Percentiles rank a stretch among this genome's conserved stretches.
These are phyloP conservation scores for Eupithecia subfuscata DNA, from an alignment of 2,888 invertebrate species.

Conservation along the genomic window DNA sequence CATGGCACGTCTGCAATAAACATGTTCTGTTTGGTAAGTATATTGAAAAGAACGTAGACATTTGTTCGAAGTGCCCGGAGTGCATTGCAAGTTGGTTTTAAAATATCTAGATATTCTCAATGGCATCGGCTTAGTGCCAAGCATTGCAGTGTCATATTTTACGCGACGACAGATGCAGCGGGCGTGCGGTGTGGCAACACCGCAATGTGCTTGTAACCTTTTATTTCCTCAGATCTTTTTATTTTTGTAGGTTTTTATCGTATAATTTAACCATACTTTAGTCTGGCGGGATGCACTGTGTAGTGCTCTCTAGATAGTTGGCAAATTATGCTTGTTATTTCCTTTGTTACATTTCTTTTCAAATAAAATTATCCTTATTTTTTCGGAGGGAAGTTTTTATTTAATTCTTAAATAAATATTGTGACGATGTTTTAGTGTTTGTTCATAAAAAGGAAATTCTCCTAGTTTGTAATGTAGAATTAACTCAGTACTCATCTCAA, in stretches of 20 bases:
- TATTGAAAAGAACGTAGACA: background rate
- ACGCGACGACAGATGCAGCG: constrained; percentile 60
- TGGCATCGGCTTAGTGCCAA: constrained; percentile 64
- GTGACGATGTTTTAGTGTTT: background rate
- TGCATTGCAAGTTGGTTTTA: constrained; percentile 23
- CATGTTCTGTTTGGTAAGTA: background rate
- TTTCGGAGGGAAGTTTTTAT: background rate
- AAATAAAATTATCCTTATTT: background rate
- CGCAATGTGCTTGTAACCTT: constrained; percentile 24
- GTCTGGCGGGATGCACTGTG: constrained; percentile 8
- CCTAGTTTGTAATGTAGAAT: background rate
- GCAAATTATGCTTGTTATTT: constrained; percentile 14
- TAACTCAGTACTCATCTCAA: background rate
- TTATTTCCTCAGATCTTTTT: constrained; percentile 14
- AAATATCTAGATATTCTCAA: constrained; percentile 37
- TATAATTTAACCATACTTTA: constrained; percentile 15
- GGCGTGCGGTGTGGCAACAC: constrained; percentile 16
- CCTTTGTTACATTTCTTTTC: constrained; percentile 12
- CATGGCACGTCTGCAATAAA: background rate
- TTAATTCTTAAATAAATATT: background rate
- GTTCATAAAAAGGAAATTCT: too few relatives aligned
- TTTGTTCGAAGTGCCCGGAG: background rate
- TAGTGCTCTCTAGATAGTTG: constrained; percentile 10
- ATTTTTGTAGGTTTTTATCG: constrained; percentile 15
- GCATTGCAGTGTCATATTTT: constrained; percentile 61